Percentiles rank a stretch among this genome's conserved stretches.
phyloP scores from a whole-genome alignment of 2,888 invertebrate species.

The Himalopsyche tibetana region DNA sequence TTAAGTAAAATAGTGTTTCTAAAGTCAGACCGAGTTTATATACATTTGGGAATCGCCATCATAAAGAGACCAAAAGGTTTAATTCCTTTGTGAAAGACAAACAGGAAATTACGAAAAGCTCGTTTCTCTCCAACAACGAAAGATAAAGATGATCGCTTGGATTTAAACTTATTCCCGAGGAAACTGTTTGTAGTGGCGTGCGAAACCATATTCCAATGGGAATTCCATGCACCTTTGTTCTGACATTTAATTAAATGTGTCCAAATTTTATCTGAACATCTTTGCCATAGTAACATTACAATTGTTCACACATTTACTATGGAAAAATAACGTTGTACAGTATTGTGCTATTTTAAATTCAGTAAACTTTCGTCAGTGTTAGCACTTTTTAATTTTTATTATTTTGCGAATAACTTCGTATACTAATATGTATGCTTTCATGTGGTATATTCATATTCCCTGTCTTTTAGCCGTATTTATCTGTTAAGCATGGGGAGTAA shows the following conservation, averaged over 20 bases:
- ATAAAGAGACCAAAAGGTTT: conserved; percentile 54
- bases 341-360: too few species aligned
- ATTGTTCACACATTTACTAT: too few species aligned
- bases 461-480: too few species aligned
- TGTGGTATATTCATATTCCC: too few species aligned
- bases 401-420: too few species aligned
- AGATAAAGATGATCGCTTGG: conserved; percentile 58
- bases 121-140: conserved; percentile 46
- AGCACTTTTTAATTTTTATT: too few species aligned
- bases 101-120: conserved; percentile 60
- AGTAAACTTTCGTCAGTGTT: too few species aligned
- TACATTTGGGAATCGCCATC: conserved; percentile 47
- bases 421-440: too few species aligned
- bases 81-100: conserved; percentile 60
- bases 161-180: conserved; percentile 54
- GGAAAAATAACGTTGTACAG: too few species aligned
- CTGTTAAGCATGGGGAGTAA: too few species aligned
- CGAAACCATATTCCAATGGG: conserved; percentile 8
- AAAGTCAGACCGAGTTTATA: conserved; percentile 42
- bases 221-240: background rate
- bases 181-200: conserved; percentile 39
- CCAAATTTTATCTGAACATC: too few species aligned
- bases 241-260: background rate
- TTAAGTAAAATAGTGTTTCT: conserved; percentile 27
- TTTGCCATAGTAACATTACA: too few species aligned